These are phyloP conservation scores for Catagonus wagneri DNA, from an alignment of 2,113 vertebrate genomes.

Conservation along the genomic window DNA sequence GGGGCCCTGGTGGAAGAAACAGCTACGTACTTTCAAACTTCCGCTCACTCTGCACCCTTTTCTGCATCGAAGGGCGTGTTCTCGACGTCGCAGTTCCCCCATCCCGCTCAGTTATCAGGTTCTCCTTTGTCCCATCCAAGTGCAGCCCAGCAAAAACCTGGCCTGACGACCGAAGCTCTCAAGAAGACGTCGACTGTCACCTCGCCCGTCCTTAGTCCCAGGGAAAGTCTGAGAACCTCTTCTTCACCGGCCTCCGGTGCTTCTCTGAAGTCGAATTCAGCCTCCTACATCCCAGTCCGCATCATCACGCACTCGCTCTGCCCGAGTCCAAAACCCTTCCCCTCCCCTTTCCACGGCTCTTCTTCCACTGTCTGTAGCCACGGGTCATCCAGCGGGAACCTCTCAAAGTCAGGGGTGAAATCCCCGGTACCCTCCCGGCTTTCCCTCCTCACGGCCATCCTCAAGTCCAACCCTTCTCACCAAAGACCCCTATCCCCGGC, in stretches of 20 bases:
- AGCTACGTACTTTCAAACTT: constrained; percentile 83
- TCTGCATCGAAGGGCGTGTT: constrained; percentile 70
- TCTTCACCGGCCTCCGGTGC: constrained; percentile 81
- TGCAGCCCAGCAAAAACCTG: constrained; percentile 62
- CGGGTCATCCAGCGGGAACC: constrained; percentile 82
- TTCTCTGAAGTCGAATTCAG: constrained; percentile 85
- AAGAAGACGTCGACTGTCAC: constrained; percentile 46
- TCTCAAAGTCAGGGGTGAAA: constrained; percentile 80
- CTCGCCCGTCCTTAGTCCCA: constrained; percentile 59
- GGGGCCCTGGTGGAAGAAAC: constrained; percentile 84
- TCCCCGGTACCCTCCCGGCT: constrained; percentile 91
- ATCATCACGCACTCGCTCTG: constrained; percentile 90
- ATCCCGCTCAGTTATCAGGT: constrained; percentile 54
- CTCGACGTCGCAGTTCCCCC: constrained; percentile 68
- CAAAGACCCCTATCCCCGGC: constrained; percentile 83
- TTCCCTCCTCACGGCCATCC: constrained; percentile 95
- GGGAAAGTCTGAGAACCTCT: constrained; percentile 83
- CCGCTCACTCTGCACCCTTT: constrained; percentile 69
- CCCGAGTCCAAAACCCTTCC: constrained; percentile 91
- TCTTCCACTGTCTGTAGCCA: constrained; percentile 88
- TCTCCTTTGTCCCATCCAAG: constrained; percentile 35
- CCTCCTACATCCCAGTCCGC: constrained; percentile 89
- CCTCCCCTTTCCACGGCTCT: constrained; percentile 86
- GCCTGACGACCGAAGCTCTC: constrained; percentile 9
- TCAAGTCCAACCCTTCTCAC: constrained; percentile 91